These are phyloP conservation scores for Mesorhabditis spiculigera DNA, from an alignment of 2,888 invertebrate species.

Conservation along the genomic window DNA sequence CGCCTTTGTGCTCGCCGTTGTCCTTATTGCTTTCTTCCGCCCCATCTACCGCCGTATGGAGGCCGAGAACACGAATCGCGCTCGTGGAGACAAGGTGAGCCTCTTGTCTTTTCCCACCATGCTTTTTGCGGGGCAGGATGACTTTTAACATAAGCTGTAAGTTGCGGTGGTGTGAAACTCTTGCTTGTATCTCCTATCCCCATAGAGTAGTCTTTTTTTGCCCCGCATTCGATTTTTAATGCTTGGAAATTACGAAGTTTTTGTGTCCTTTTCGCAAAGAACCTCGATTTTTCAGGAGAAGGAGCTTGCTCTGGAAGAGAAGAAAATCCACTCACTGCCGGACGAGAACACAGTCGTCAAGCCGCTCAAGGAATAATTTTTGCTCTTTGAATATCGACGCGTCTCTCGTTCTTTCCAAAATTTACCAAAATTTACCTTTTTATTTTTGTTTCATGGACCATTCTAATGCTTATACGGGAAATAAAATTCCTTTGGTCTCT, in stretches of 20 bases:
- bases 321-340: background rate
- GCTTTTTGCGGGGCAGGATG: no score
- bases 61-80: slow-evolving; percentile 41
- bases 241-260: background rate
- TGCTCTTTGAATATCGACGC: no score
- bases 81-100: slow-evolving; percentile 26
- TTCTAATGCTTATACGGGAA: no score
- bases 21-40: slow-evolving; percentile 48
- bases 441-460: no score
- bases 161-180: background rate
- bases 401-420: no score
- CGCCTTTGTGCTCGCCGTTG: slow-evolving; percentile 43
- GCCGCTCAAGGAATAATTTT: background rate
- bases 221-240: background rate
- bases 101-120: background rate
- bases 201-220: background rate
- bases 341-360: background rate
- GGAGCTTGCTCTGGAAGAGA: background rate
- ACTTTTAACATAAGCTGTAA: background rate
- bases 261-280: background rate
- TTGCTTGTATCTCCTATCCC: background rate
- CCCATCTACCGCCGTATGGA: slow-evolving; percentile 51
- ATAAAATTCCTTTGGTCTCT: no score
- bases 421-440: no score
- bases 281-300: background rate